Base-by-base conservation (phyloP, 2,888 invertebrate species). In the Blastobasis adustella region DNA sequence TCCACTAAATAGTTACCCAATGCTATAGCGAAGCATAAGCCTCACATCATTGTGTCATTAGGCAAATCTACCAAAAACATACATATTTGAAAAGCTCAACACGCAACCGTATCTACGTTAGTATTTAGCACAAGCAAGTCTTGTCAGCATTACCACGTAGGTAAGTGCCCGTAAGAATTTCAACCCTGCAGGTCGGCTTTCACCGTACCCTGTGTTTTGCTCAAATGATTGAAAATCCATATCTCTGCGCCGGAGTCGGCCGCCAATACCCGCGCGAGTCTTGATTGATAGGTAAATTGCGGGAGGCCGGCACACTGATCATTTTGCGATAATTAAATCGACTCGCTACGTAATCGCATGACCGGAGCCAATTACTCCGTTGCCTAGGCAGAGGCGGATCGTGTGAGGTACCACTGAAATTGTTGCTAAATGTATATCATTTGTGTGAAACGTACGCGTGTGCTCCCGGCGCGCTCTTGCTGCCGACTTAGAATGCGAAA, bases 211-310 rank as follows among this genome's bases (percentile, higher is more conserved):
- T 61, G 58, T 65, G 64, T 65, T 71, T 66, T 63, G 65, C 63
- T 61, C 59, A 59, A 69, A 62, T 67, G 69, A 74, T 76, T 77
- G 78, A 76, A 75, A 79, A 74, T 68, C 69, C 66, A 71, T 76
- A 73, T 61, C 62, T 55, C 51, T 59, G 63, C 61, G 67, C 67
- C 66, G 60, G 61, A 61, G 61, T 61, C 55, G 57, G 68, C 64
- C 65, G 72, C 70, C 78, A 72, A 77, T 76, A 77, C 65, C 66
- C 66, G 71, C 69, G 70, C 72, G 67, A 65, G 50, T 66, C 67
- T 75, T 89, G 89, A 89, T 85, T 88, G 89, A 89, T 88, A 82
- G 87, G 76, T 84, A 89, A 89, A 89, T 89, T 88, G 81, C 80
- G 58, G 73, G 76, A 82, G 81, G 79, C 83, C 79, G 76, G 80